Evolutionary conservation across 2,113 vertebrate genomes (phyloP).

Genomic region (Elachura formosa): DNA sequence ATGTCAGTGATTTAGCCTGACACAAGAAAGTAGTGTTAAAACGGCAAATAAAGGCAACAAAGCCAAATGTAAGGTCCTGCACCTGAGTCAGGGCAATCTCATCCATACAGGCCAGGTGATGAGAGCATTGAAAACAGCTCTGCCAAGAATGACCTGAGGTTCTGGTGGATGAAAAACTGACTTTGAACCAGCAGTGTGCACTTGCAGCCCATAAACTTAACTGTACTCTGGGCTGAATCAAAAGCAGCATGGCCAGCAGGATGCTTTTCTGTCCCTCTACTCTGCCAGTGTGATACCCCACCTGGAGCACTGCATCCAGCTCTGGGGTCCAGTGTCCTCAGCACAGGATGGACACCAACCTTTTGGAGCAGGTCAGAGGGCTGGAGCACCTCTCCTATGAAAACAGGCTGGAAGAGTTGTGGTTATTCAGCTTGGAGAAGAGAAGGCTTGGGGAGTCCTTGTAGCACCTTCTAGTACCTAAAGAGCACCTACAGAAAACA

Average conservation of each 20-base stretch:
- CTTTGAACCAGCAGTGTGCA: background rate
- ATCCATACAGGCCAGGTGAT: background rate
- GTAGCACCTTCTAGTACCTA: background rate
- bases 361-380: background rate
- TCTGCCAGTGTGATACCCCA: background rate
- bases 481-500: background rate
- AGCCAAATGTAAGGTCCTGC: background rate
- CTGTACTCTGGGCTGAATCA: background rate
- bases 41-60: background rate
- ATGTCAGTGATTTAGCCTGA: background rate
- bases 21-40: background rate
- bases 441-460: background rate
- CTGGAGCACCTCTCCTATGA: background rate
- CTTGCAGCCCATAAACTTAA: background rate
- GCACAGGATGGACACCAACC: fast-evolving
- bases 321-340: background rate
- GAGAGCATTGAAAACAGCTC: background rate
- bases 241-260: background rate
- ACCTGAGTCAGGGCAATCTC: background rate
- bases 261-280: background rate
- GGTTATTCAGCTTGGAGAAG: background rate
- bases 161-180: background rate
- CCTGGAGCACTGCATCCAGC: background rate
- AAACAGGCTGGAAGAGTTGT: background rate
- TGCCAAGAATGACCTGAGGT: background rate